Conservation (phyloP, 1,140 invertebrate genomes). For the Rhopalosiphum padi region DNA sequence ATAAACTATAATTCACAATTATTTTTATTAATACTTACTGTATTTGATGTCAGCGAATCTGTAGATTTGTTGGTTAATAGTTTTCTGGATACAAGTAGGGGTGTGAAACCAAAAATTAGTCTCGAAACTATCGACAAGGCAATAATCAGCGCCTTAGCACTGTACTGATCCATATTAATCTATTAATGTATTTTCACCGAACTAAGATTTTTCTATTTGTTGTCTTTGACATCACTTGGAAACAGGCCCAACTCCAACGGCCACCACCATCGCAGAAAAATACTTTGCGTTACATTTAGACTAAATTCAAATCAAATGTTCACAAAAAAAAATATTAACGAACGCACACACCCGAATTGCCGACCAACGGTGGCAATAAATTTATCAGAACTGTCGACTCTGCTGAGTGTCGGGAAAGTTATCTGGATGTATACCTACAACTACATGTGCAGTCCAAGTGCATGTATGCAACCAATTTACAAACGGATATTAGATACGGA, state of each 20-base stretch:
- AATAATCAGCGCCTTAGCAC: conserved; percentile 35
- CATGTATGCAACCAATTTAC: conserved; percentile 36
- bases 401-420: conserved; percentile 1
- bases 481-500: conserved; percentile 44
- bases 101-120: conserved; percentile 48
- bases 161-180: conserved; percentile 34
- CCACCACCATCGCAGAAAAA: conserved; percentile 22
- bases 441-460: conserved; percentile 29
- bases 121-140: conserved; percentile 35
- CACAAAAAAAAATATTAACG: neutral
- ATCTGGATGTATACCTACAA: neutral
- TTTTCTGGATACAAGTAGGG: conserved; percentile 44
- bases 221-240: conserved; percentile 13
- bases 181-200: neutral
- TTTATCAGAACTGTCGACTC: conserved; percentile 32
- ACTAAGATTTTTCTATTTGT: neutral
- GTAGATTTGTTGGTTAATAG: conserved; percentile 29
- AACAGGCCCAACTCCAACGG: neutral
- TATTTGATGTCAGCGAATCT: conserved; percentile 31
- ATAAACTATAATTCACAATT: neutral
- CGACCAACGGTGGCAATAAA: neutral
- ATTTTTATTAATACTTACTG: neutral
- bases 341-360: neutral
- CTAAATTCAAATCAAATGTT: neutral
- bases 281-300: conserved; percentile 37